A percentile compares a stretch with the other conserved stretches of the same genome.
phyloP scores from a whole-genome alignment of 2,113 vertebrate species.

The Camelus bactrianus region DNA sequence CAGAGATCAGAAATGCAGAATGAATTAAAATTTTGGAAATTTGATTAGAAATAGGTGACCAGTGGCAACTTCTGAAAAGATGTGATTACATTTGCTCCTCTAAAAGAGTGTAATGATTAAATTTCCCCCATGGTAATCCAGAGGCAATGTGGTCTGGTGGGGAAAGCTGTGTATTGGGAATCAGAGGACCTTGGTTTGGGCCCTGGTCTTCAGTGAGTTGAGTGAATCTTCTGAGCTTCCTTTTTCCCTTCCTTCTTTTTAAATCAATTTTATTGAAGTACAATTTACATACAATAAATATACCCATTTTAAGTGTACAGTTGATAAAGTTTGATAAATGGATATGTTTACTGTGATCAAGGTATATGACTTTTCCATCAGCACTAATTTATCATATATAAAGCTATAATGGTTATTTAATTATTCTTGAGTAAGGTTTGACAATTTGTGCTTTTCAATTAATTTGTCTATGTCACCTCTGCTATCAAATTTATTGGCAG shows the following conservation, averaged over 20 bases:
- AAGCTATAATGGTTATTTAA: not conserved
- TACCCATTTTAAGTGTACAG: not conserved
- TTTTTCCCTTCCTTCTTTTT: not conserved
- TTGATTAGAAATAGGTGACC: not conserved
- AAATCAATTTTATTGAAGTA: not conserved
- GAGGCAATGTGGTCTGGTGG: not conserved
- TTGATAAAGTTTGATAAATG: not conserved
- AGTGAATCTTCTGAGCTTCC: not conserved
- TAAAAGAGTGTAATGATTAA: not conserved
- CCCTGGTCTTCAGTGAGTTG: not conserved
- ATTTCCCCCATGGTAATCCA: not conserved
- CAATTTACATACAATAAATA: not conserved
- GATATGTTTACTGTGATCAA: not conserved
- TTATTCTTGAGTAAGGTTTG: not conserved
- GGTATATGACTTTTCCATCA: not conserved
- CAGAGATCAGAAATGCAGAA: not conserved
- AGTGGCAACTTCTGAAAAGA: not conserved
- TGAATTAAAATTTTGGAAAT: not conserved
- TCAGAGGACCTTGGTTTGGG: not conserved
- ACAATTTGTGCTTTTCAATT: not conserved
- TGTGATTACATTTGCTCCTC: not conserved
- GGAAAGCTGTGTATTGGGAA: not conserved
- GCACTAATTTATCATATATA: not conserved
- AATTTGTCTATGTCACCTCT: not conserved
- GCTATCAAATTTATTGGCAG: not conserved